Percentiles rank a stretch among this genome's conserved stretches.
Conservation (phyloP, 2,797 vertebrate genomes). For the Momotus momota region DNA sequence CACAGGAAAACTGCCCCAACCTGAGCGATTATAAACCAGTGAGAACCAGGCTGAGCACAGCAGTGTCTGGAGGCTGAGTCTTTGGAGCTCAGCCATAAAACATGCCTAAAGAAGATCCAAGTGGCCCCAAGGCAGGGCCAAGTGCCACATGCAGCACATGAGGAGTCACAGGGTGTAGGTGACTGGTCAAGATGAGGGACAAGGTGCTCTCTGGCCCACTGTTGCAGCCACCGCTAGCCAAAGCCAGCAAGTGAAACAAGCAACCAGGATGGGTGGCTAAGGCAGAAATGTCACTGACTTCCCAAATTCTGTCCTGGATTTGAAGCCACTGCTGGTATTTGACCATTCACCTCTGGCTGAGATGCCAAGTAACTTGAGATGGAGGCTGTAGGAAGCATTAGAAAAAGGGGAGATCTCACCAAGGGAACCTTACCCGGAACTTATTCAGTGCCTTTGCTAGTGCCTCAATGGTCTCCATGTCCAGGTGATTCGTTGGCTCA, state of each 20-base stretch:
- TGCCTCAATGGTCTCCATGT: constrained; percentile 98
- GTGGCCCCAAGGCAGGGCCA: background rate
- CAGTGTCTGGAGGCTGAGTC: background rate
- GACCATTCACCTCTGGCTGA: background rate
- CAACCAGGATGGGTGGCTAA: background rate
- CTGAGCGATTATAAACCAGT: background rate
- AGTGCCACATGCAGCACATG: rapidly evolving
- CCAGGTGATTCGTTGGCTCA: constrained; percentile 96
- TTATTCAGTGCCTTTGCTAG: constrained; percentile 91
- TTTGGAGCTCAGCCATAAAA: background rate
- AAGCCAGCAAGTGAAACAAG: background rate
- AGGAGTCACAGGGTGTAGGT: background rate
- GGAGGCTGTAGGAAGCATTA: rapidly evolving
- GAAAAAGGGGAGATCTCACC: background rate
- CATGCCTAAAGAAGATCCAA: rapidly evolving
- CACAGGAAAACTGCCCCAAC: background rate
- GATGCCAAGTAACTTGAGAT: background rate
- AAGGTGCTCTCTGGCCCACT: background rate
- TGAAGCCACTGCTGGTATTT: background rate
- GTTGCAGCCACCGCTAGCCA: background rate
- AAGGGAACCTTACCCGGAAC: constrained; percentile 83
- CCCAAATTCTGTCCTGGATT: background rate
- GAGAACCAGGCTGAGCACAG: background rate
- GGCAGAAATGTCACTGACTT: background rate
- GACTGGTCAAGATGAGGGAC: background rate